Evolutionary conservation across 2,113 vertebrate species (phyloP).

Genomic region (Sander vitreus): DNA sequence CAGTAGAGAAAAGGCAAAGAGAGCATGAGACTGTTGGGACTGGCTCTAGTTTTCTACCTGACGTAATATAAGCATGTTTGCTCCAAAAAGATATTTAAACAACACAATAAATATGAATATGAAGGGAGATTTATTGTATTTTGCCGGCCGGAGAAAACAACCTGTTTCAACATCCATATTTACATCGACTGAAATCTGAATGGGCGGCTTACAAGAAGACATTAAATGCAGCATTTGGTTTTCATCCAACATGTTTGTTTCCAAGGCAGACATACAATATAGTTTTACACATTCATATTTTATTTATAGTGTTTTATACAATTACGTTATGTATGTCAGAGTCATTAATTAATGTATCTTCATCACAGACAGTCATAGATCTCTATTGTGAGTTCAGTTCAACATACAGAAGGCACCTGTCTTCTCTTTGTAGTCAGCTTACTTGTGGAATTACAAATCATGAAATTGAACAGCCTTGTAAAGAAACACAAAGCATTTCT

Average conservation of each 20-base stretch:
- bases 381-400: not conserved
- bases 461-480: not conserved
- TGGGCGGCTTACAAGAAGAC: not conserved
- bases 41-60: not conserved
- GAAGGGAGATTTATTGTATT: not conserved
- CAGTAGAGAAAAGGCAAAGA: not conserved
- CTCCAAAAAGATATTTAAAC: not conserved
- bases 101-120: not conserved
- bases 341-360: not conserved
- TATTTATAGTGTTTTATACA: not conserved
- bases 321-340: not conserved
- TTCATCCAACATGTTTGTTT: slow-evolving; percentile 1
- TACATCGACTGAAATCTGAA: not conserved
- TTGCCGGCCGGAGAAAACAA: not conserved
- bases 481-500: not conserved
- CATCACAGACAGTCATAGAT: not conserved
- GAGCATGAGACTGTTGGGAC: not conserved
- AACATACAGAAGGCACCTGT: slow-evolving; percentile 20
- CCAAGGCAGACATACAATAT: not conserved
- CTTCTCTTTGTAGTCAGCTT: slow-evolving; percentile 7
- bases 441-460: not conserved
- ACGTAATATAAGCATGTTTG: not conserved
- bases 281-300: not conserved
- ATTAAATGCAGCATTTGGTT: slow-evolving; percentile 28
- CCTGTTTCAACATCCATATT: not conserved